Conservation (phyloP, 2,113 vertebrate genomes). For the crab-eating macaque (Macaca fascicularis) region DNA sequence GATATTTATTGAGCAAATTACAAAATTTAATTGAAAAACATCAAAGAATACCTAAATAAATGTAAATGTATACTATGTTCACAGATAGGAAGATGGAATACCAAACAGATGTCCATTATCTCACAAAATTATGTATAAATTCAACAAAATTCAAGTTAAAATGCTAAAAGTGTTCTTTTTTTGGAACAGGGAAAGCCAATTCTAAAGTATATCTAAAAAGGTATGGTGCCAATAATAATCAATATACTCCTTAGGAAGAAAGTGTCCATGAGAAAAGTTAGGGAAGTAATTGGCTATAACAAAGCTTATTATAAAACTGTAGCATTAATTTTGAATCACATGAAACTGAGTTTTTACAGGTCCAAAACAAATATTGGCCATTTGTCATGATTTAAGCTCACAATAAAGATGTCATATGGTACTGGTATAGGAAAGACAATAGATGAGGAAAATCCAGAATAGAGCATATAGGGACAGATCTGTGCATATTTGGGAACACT, state of each 20-base stretch:
- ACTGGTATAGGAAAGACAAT: not conserved
- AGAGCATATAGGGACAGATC: not conserved
- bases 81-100: not conserved
- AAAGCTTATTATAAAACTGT: not conserved
- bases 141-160: conserved; percentile 1
- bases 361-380: not conserved
- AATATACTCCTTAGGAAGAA: not conserved
- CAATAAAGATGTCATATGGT: not conserved
- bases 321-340: not conserved
- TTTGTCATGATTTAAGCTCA: not conserved
- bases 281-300: not conserved
- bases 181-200: not conserved
- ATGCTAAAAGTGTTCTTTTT: not conserved
- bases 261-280: not conserved
- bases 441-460: not conserved
- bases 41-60: conserved; percentile 1
- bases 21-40: not conserved
- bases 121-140: not conserved
- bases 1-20: not conserved
- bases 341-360: not conserved
- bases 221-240: not conserved
- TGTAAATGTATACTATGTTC: not conserved
- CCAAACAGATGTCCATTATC: not conserved
- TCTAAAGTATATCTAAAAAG: conserved; percentile 16
- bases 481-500: not conserved